Evolutionary conservation across 2,888 invertebrate species (phyloP), one percentile per base, ranked within the genome.

Genomic region (Crioceris asparagi): DNA sequence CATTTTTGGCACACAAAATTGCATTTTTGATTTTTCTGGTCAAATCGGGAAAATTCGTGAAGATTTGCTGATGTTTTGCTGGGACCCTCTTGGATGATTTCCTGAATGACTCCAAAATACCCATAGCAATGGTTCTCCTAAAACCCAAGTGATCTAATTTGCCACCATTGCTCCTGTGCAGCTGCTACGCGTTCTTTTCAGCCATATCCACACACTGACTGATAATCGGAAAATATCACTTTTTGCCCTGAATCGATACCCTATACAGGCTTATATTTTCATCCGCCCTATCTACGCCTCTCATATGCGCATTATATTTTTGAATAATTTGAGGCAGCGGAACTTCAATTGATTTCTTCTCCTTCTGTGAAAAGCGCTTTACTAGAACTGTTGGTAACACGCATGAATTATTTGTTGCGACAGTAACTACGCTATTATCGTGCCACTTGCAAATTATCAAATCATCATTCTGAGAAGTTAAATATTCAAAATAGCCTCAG

Each of bases 371-470:
- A 12, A 19, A 32, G 6, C 32, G 3, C 12, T 32, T 16, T 8
- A 32, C 18, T 21, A 4, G 1, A n/a, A 10, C 14, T n/a, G 14
- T 5, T 4, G 32, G 19, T 10, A 11, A 11, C 6, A 19, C n/a
- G 4, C 19, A n/a, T 7, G 3, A 17, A 3, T 10, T 4, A n/a
- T 32, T 32, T 18, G 4, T 19, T 3, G 19, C 32, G 3, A 32
- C 8, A 7, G n/a, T 17, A 3, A 21, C 21, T 6, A 32, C 18
- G 14, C 18, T 32, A n/a, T 32, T 32, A 12, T 19, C 19, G n/a
- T 32, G 18, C 32, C 32, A 32, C 12, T 32, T 32, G 8, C 32
- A 32, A 10, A 32, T 19, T n/a, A 32, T 4, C 18, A 32, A 7
- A 19, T 32, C 18, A 8, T 19, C 18, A n/a, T 19, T 5, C n/a